These are phyloP conservation scores for Crenichthys baileyi DNA, from an alignment of 2,797 vertebrate genomes.

Conservation along the genomic window DNA sequence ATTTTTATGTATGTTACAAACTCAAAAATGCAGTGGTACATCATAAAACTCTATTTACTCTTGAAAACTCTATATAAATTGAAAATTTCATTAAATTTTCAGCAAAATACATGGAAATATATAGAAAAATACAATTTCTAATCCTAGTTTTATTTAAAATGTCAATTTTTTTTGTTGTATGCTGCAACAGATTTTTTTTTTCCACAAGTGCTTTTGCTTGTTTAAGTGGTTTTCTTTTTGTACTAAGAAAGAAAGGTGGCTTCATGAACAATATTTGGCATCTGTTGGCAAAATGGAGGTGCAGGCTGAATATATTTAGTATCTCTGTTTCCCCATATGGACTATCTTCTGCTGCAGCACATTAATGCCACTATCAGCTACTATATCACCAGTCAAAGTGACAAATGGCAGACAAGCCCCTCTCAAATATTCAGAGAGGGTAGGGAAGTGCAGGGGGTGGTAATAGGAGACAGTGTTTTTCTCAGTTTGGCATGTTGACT, in stretches of 20 bases:
- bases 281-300: conserved; percentile 52
- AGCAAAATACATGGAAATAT: background rate
- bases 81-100: background rate
- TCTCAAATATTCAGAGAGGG: conserved; percentile 77
- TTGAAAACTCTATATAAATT: background rate
- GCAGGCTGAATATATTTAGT: conserved; percentile 65
- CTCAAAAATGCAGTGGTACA: background rate
- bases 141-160: background rate
- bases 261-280: conserved; percentile 51
- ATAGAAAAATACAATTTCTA: background rate
- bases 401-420: conserved; percentile 78
- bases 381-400: conserved; percentile 81
- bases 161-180: background rate
- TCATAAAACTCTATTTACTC: background rate
- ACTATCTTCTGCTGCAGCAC: conserved; percentile 70
- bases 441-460: conserved; percentile 52
- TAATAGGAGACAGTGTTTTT: conserved; percentile 62
- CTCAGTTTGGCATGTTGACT: conserved; percentile 49
- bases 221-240: conserved; percentile 12
- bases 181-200: background rate
- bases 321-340: conserved; percentile 57
- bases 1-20: background rate
- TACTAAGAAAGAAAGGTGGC: conserved; percentile 36
- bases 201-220: background rate
- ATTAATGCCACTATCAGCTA: conserved; percentile 79